These are phyloP conservation scores for Umimayanthus kanabou DNA, from an alignment of 92 coral and sea anemone species.

Conservation along the genomic window DNA sequence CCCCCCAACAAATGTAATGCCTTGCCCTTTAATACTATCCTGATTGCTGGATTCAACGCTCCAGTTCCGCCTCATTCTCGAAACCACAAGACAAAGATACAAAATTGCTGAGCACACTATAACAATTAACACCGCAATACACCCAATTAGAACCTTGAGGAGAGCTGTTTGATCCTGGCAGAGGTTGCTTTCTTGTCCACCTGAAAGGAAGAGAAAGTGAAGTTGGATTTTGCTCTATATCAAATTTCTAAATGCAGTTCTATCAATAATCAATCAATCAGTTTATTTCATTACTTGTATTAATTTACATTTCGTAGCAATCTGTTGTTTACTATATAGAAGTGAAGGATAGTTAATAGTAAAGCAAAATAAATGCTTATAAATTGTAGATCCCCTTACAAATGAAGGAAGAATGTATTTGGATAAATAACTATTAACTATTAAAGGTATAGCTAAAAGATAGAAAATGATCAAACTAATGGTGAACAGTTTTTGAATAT, in stretches of 20 bases:
- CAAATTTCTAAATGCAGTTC: no score
- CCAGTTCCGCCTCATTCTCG: conserved; percentile 18
- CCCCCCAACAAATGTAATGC: no score
- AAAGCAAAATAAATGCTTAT: not conserved
- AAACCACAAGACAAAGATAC: conserved; percentile 10
- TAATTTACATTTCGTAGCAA: not conserved
- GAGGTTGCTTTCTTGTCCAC: not conserved
- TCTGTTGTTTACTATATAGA: not conserved
- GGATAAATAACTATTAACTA: not conserved
- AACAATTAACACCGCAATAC: conserved; percentile 1
- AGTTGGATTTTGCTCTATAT: not conserved
- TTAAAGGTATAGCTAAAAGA: not conserved
- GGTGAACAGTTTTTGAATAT: not conserved
- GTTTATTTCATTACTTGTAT: not conserved
- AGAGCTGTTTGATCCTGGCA: conserved; percentile 32
- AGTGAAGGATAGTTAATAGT: not conserved
- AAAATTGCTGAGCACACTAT: not conserved
- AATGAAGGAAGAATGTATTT: conserved; percentile 3
- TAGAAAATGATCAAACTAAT: not conserved
- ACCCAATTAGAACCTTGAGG: conserved; percentile 19
- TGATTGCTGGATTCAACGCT: not conserved
- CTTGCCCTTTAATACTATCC: not conserved
- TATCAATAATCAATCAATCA: no score
- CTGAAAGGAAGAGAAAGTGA: not conserved
- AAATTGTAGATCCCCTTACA: not conserved